Evolutionary conservation across 2,113 vertebrate species (phyloP), one percentile per base, ranked within the genome.

Genomic region (Cololabis saira): DNA sequence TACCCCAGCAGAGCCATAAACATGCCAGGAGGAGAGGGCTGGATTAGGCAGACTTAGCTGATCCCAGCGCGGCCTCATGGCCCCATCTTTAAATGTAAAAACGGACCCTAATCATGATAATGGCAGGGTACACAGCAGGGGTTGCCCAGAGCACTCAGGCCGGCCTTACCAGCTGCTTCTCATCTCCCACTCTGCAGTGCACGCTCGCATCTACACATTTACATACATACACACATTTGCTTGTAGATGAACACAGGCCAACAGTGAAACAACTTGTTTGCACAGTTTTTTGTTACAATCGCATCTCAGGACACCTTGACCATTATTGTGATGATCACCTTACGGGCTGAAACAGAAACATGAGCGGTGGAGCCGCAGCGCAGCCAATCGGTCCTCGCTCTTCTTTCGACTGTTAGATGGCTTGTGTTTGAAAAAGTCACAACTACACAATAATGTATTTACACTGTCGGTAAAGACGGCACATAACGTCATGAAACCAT

Each of bases 81-180:
- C 81, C 70, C 73, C 81, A 76, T 85, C 76, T 80, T 84, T 88
- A 85, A 82, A 86, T 79, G 73, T 85, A 82, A 86, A 88, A 24
- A 86, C 79, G 43, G 80, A 86, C 80, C 74, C 85, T 62, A 80
- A 88, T 86, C 75, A 84, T 71, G 75, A 62, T 83, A 90, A 82
- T 86, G 83, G 85, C 83, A 85, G 80, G 76, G 67, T 50, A 56
- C 60, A 18, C 82, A 83, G 74, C 81, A 68, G 78, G 84, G 71
- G 81, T 80, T 61, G n/a, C 63, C 59, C 83, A 54, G 76, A 80
- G 81, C 78, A 74, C 71, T 81, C 74, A 67, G 78, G 16, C 72
- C 72, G 72, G 67, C 78, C 51, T 72, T 74, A 60, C 60, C 85
- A 86, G 86, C 86, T 89, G 87, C 76, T 87, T 86, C 89, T 83